Conservation (phyloP, 2,888 invertebrate species). For the Capitulum mitella region DNA sequence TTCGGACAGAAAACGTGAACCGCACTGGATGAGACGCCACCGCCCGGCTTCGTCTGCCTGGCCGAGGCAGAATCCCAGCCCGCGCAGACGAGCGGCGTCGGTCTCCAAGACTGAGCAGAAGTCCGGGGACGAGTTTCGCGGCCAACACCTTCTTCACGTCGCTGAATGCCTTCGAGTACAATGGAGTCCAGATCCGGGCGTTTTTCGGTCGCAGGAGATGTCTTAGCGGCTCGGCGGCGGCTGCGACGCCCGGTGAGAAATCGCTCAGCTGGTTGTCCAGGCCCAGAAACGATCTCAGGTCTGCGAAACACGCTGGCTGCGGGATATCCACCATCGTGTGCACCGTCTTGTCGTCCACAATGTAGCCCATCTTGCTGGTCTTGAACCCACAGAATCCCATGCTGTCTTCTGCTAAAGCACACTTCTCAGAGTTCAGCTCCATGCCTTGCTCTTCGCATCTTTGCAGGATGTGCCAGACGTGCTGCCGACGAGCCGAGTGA, state of each 20-base stretch:
- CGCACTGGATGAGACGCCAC: slow-evolving; percentile 32
- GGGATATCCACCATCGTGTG: slow-evolving; percentile 28
- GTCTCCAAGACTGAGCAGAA: slow-evolving; percentile 26
- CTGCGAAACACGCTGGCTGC: slow-evolving; percentile 25
- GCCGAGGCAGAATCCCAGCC: slow-evolving; percentile 23
- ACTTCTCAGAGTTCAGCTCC: background rate
- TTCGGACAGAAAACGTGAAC: slow-evolving; percentile 26
- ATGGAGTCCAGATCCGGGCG: slow-evolving; percentile 24
- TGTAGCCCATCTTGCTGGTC: background rate
- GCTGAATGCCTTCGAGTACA: slow-evolving; percentile 20
- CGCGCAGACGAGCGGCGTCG: slow-evolving; percentile 24
- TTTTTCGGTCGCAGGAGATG: slow-evolving; percentile 21
- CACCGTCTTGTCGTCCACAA: slow-evolving; percentile 25
- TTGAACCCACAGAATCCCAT: background rate
- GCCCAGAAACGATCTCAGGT: slow-evolving; percentile 30
- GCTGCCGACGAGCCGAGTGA: background rate
- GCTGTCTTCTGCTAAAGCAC: background rate
- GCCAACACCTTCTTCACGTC: slow-evolving; percentile 26
- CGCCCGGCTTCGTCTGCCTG: background rate
- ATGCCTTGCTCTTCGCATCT: background rate
- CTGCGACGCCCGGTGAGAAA: slow-evolving; percentile 26
- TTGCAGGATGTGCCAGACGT: background rate
- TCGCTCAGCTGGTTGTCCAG: slow-evolving; percentile 25
- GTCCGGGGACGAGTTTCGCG: background rate
- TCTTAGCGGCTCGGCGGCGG: slow-evolving; percentile 24